Conservation (phyloP, 1,140 invertebrate species). For the Caenorhabditis inopinata region DNA sequence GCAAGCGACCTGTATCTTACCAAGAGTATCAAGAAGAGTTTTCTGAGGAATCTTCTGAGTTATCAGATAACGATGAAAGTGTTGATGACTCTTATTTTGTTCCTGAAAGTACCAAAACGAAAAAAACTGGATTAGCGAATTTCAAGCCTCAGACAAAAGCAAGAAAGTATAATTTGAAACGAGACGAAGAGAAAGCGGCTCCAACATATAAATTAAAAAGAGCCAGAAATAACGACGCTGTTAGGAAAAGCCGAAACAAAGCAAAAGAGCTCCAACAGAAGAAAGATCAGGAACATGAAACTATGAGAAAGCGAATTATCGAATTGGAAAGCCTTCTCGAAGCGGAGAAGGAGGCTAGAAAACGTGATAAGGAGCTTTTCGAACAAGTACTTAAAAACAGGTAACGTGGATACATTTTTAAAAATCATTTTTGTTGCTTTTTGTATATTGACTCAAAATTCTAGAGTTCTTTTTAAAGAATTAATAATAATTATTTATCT, state of each 20-base stretch:
- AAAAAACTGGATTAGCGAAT: background rate
- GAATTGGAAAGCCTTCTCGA: background rate
- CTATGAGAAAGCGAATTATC: background rate
- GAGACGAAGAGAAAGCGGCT: constrained; percentile 41
- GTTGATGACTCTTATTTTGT: background rate
- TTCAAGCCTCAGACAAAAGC: constrained; percentile 43
- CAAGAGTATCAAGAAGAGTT: background rate
- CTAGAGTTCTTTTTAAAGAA: no score
- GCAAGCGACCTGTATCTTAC: background rate
- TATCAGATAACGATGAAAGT: background rate
- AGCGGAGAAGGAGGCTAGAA: background rate
- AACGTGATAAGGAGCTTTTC: background rate
- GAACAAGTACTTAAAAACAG: background rate
- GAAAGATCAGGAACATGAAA: constrained; percentile 1
- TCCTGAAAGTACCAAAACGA: background rate
- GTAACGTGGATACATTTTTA: no score
- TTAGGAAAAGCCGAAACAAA: constrained; percentile 47
- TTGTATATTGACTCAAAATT: no score
- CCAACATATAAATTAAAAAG: constrained; percentile 49
- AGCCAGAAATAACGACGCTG: constrained; percentile 51
- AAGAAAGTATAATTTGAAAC: constrained; percentile 48
- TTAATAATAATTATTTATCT: no score
- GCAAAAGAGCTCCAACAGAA: constrained; percentile 37
- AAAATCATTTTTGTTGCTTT: no score
- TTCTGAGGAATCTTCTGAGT: background rate